Evolutionary conservation across 1,140 invertebrate species (phyloP), one percentile per base, ranked within the genome.

Genomic region (Drosophila subpulchrella): DNA sequence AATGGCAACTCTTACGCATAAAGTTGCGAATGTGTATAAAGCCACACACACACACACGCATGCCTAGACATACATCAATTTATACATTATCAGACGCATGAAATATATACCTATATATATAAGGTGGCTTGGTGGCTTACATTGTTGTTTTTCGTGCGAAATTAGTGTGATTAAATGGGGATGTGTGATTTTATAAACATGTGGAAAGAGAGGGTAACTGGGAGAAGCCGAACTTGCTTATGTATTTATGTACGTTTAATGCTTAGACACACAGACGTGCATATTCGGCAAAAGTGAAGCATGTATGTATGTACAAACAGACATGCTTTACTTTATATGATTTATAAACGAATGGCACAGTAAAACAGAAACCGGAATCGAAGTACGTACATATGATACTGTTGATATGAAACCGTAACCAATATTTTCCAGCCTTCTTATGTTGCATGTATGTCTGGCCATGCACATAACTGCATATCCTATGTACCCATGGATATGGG

Each of bases 361-460:
- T 75, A 72, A 75, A 75, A 75, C 72, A 75, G 70, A 75, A 75
- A 75, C 72, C 72, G 72, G 72, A 75, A 75, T 75, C 46, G 30
- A 53, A 20, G 30, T 51, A 63, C 55, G 39, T 53, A 50, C 27
- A 41, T 60, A 32, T 51, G 53, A 75, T 50, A 62, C 53, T 73
- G 70, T 63, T 74, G 44, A 75, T 73, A 60, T 71, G 34, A 72
- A 72, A 72, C 53, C 38, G 15, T 27, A 48, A 20, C 46, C 56
- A 65, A 60, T 44, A 58, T 65, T 39, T 68, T 11, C 20, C 32
- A 44, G 61, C 51, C 34, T 71, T 39, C 38, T 63, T 60, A 38
- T 44, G 38, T 55, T 54, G 38, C 15, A 39, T 48, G 5, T 39
- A 36, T 47, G 36, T 42, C 17, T 30, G 58, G 48, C 27, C 50